phyloP scores from a whole-genome alignment of 1,140 invertebrate species.

The Dryas iulia region DNA sequence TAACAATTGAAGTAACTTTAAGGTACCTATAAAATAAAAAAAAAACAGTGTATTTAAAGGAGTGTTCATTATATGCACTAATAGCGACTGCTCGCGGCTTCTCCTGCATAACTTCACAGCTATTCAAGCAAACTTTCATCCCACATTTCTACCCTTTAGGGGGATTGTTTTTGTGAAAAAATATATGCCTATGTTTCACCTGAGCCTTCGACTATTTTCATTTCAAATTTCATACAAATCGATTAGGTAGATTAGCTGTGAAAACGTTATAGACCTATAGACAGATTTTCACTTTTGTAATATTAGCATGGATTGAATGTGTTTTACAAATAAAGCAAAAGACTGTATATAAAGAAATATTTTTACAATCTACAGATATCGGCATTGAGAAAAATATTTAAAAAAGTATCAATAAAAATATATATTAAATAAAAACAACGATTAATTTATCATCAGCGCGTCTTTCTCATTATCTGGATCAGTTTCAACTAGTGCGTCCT shows the following conservation, averaged over 20 bases:
- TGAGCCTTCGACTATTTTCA: no score
- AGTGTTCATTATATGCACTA: neutral
- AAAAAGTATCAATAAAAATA: neutral
- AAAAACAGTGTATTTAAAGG: neutral
- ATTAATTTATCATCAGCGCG: constrained; percentile 24
- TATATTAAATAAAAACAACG: neutral
- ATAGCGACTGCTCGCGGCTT: no score
- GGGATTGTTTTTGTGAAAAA: no score
- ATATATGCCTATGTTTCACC: no score
- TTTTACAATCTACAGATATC: neutral
- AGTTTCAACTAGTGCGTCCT: constrained; percentile 30
- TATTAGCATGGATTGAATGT: no score
- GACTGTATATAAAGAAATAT: neutral
- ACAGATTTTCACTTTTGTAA: no score
- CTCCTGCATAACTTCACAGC: no score
- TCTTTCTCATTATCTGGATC: constrained; percentile 30
- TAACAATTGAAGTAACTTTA: neutral
- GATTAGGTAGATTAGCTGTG: no score
- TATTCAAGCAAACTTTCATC: no score
- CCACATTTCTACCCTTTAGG: no score
- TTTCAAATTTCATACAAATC: no score
- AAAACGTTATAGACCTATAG: no score
- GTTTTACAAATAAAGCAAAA: neutral
- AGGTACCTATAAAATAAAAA: neutral
- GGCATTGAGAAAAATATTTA: neutral